phyloP scores from a whole-genome alignment of 2,797 vertebrate genomes.

The Eulemur coronatus region DNA sequence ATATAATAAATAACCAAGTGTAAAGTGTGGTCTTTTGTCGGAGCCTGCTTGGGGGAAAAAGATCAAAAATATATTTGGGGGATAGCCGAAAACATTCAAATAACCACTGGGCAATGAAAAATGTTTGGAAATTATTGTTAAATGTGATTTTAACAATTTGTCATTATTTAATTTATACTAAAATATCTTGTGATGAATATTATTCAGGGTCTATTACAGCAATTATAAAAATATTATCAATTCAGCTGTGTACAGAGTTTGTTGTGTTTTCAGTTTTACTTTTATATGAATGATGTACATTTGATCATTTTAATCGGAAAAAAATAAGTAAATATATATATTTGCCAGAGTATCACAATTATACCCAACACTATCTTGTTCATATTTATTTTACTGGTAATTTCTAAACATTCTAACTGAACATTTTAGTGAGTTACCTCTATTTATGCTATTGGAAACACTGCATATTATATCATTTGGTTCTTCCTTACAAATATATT shows the following conservation, averaged over 20 bases:
- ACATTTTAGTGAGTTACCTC: neutral
- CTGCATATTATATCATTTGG: neutral
- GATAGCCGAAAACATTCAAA: neutral
- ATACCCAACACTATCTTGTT: neutral
- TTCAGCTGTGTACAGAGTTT: neutral
- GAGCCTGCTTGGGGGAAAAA: neutral
- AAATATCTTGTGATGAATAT: neutral
- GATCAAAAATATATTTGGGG: neutral
- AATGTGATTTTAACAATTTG: neutral
- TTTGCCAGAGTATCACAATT: neutral
- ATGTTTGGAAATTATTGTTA: neutral
- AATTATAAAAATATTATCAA: neutral
- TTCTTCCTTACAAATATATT: neutral
- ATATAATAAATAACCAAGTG: neutral
- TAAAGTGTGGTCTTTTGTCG: neutral
- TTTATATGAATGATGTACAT: neutral
- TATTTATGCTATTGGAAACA: neutral
- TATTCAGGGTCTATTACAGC: neutral
- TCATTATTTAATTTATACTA: neutral
- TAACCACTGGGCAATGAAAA: neutral
- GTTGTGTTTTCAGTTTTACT: neutral
- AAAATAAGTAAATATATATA: neutral
- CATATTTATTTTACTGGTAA: neutral
- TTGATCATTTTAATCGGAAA: neutral
- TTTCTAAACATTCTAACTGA: neutral